Percentiles rank a stretch among this genome's conserved stretches.
These are phyloP conservation scores for Macrostomum cliftonense DNA, from an alignment of 2,888 invertebrate genomes.

Conservation along the genomic window DNA sequence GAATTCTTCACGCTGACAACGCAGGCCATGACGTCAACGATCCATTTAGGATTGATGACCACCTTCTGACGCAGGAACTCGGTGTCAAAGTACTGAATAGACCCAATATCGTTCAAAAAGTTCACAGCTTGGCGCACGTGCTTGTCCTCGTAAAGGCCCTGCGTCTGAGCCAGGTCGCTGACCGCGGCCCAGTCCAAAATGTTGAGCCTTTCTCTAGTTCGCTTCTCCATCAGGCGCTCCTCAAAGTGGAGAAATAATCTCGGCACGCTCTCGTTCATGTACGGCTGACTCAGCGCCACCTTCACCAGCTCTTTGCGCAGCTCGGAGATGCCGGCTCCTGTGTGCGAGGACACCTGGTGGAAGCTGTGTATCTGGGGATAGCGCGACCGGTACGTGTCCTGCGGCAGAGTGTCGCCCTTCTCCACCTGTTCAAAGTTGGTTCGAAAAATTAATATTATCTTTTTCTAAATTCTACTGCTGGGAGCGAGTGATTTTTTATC, in stretches of 20 bases:
- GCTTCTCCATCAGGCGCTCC: constrained; percentile 17
- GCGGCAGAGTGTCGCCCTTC: constrained; percentile 5
- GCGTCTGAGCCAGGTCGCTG: constrained; percentile 19
- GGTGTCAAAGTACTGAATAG: constrained; percentile 31
- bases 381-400: constrained; percentile 5
- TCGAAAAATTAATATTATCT: neutral
- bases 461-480: too few species aligned
- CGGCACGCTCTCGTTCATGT: constrained; percentile 12
- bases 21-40: constrained; percentile 34
- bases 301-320: constrained; percentile 6
- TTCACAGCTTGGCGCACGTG: constrained; percentile 26
- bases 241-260: constrained; percentile 7
- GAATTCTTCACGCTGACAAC: constrained; percentile 31
- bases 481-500: too few species aligned
- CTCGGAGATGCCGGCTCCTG: constrained; percentile 8
- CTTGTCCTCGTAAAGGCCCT: constrained; percentile 25
- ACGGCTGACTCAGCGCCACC: constrained; percentile 7
- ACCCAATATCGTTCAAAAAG: constrained; percentile 33
- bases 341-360: constrained; percentile 11
- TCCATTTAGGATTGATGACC: constrained; percentile 35
- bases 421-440: constrained; percentile 1
- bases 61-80: constrained; percentile 25
- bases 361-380: constrained; percentile 14
- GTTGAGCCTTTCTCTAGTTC: constrained; percentile 10
- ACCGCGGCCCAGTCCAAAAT: constrained; percentile 20